Evolutionary conservation across 2,888 invertebrate species (phyloP), one percentile per base, ranked within the genome.

Genomic region (Drosophila gaucha): DNA sequence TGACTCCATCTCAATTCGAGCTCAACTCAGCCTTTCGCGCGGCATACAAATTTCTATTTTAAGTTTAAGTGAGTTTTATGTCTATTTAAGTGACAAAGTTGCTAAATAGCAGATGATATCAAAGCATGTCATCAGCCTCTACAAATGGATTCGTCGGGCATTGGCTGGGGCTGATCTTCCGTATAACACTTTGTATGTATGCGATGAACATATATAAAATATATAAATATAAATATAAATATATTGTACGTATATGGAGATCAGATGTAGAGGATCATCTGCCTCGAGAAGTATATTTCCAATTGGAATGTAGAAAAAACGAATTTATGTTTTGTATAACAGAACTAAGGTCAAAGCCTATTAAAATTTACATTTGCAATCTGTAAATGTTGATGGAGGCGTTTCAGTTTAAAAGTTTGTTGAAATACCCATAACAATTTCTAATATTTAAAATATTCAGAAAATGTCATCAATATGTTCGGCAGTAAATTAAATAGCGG

Each of bases 31-130:
- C 26, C 16, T 41, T 28, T 41, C 20, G 60, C 31, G 36, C 4
- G 58, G 86, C 74, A 85, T 79, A 82, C 69, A 60, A 79, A 77
- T 82, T 66, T 33, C 39, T 33, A 54, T 69, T 54, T 65, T 58
- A 57, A 69, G 66, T 69, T 72, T 66, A 77, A 82, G 66, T 82
- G 55, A 58, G 62, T 69, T 79, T 82, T 72, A 82, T 85, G 62
- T 26, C 44, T 67, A 72, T 85, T 82, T 82, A 82, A 85, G 83
- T 85, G 80, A 52, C 54, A 67, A 78, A 70, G 69, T 67, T 63
- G 60, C 33, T 52, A 22, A 44, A 14, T 44, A 30, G 57, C 31
- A 60, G 52, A 54, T 69, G n/a, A 57, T 58, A 80, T 83, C 80
- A 66, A 56, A 43, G 18, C 49, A 47, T 59, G 76, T 54, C 82